Base-by-base conservation (phyloP, 2,113 vertebrate species). In the Sarotherodon lohbergeri region DNA sequence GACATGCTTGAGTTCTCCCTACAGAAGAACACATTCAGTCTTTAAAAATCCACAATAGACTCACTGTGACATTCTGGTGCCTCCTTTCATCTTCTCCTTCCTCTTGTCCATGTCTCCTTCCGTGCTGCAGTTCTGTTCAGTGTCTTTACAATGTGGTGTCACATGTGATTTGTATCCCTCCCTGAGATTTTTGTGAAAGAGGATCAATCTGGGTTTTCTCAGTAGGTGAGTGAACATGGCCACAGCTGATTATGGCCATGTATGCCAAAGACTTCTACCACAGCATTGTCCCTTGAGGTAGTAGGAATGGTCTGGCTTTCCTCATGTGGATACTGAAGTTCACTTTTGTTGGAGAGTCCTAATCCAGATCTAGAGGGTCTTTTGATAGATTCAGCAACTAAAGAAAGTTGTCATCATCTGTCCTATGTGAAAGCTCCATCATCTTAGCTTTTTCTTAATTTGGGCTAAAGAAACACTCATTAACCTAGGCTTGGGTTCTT, bases 171-270 rank as follows among this genome's bases (percentile, higher is more conserved):
- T 93, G 87, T 90, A 90, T 87, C 84, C 78, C 43, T 84, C 82
- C 84, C 83, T 85, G 52, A 82, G 86, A 92, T 66, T 81, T 92
- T 88, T 84, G 73, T 84, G 79, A 93, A 93, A 61, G 82, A 80
- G 79, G 86, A 90, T 52, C 89, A 89, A 92, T 91, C 90, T 91
- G 94, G 86, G 81, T 86, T 85, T 88, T 86, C 66, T 95, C 92
- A 88, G 84, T 4, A 46, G 32, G 56, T 56, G 61, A 85, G 54
- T 55, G 83, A 90, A 78, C 84, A 22, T 8, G 34, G 52, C 71
- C 80, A 63, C 19, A 4, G 46, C 80, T 50, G 68, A 93, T 48
- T 84, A 76, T 85, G 86, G 78, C 83, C 88, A 73, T 55, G 54
- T 52, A 46, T 71, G 85, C 91, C 86, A 80, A 85, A 85, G 24